These are phyloP conservation scores for Calypte anna DNA, from an alignment of 2,113 vertebrate species.

Conservation along the genomic window DNA sequence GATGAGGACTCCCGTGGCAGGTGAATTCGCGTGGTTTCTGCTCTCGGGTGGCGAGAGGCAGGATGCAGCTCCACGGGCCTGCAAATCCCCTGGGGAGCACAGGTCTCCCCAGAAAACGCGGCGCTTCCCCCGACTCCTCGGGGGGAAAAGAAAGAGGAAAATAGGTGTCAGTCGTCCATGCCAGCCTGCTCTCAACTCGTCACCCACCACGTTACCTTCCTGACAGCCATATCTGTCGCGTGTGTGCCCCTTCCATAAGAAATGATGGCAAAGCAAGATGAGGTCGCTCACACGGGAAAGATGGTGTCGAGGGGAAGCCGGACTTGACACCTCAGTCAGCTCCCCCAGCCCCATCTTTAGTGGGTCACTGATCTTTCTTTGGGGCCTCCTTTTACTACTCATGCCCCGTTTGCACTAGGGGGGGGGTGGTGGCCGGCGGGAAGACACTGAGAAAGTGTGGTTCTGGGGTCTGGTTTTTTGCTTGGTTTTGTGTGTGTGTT, in stretches of 20 bases:
- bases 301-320: neutral
- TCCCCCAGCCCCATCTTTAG: neutral
- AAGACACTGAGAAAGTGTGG: neutral
- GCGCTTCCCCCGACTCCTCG: rapidly evolving
- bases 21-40: neutral
- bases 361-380: neutral
- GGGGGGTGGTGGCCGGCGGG: neutral
- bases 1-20: neutral
- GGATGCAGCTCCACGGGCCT: neutral
- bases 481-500: too few species aligned
- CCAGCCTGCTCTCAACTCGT: neutral
- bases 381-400: neutral
- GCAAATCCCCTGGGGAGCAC: neutral
- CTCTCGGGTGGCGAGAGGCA: neutral
- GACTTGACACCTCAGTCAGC: neutral
- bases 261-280: neutral
- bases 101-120: rapidly evolving
- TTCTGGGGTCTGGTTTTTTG: neutral
- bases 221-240: neutral
- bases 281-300: neutral
- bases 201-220: neutral
- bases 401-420: neutral
- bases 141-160: neutral
- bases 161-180: too few species aligned
- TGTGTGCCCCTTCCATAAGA: neutral